Evolutionary conservation across 2,888 invertebrate genomes (phyloP).

Genomic region (Pterostichus niger): DNA sequence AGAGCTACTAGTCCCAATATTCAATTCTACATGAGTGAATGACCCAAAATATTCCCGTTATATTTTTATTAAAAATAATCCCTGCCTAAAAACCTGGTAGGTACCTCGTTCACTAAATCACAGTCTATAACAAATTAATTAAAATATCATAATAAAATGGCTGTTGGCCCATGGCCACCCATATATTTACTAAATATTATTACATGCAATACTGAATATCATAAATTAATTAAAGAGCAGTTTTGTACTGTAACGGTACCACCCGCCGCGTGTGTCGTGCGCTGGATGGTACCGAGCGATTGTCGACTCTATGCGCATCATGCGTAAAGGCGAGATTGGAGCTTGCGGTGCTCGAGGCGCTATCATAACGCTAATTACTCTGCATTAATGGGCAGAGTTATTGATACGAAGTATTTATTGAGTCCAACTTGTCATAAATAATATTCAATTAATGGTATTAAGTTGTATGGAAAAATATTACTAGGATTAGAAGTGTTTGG

Average conservation of each 20-base stretch:
- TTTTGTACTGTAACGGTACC: constrained; percentile 69
- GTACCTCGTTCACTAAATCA: constrained; percentile 12
- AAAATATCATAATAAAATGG: constrained; percentile 68
- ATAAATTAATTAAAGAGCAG: constrained; percentile 69
- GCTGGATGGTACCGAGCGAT: background rate
- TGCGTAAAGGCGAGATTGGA: background rate
- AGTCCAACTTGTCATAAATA: constrained; percentile 69
- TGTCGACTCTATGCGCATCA: background rate
- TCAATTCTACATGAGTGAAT: no score
- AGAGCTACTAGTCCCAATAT: no score
- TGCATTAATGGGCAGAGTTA: constrained; percentile 70
- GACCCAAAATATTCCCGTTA: no score
- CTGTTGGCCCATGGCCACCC: constrained; percentile 68
- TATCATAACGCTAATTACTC: constrained; percentile 69
- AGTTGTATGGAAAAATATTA: constrained; percentile 67
- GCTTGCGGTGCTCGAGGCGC: background rate
- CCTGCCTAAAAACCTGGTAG: background rate
- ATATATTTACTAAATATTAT: constrained; percentile 68
- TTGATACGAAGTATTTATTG: constrained; percentile 70
- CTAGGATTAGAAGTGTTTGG: constrained; percentile 29
- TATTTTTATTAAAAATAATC: no score
- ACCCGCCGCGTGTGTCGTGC: constrained; percentile 71
- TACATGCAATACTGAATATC: constrained; percentile 68
- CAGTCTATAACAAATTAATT: constrained; percentile 63
- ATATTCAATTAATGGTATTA: constrained; percentile 70